phyloP scores from a whole-genome alignment of 1,140 invertebrate genomes.

The Drosophila nannoptera region DNA sequence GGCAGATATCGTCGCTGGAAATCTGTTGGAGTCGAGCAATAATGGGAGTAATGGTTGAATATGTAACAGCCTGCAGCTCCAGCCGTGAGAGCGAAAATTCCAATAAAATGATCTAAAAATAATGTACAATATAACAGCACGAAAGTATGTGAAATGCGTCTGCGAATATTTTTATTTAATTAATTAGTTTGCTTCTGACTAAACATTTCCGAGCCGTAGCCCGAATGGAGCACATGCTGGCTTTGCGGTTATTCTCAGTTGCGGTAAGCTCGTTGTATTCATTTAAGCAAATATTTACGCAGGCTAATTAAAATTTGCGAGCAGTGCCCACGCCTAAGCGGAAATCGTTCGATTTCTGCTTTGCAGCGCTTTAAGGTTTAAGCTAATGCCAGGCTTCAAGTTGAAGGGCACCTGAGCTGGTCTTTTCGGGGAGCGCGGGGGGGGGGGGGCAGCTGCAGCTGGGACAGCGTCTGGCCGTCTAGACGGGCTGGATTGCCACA shows the following conservation, averaged over 20 bases:
- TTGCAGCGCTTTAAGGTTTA: constrained; percentile 1
- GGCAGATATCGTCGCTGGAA: too few relatives aligned
- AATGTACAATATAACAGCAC: background rate
- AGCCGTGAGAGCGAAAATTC: too few relatives aligned
- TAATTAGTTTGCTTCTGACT: background rate
- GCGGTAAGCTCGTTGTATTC: background rate
- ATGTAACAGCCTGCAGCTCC: too few relatives aligned
- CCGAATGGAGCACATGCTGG: too few relatives aligned
- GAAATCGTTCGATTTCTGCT: background rate
- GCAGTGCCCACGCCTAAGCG: background rate
- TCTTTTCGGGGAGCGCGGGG: background rate
- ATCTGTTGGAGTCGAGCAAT: too few relatives aligned
- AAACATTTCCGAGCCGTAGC: background rate
- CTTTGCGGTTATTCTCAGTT: constrained; percentile 8
- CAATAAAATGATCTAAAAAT: too few relatives aligned
- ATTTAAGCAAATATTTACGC: constrained; percentile 32
- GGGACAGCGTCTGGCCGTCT: constrained; percentile 61
- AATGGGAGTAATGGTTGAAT: too few relatives aligned
- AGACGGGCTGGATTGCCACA: constrained; percentile 54
- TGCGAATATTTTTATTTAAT: constrained; percentile 1
- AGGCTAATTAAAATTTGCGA: constrained; percentile 25
- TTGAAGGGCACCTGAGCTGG: background rate
- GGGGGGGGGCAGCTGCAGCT: constrained; percentile 40
- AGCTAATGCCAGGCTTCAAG: constrained; percentile 3
- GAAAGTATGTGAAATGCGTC: background rate